Percentiles rank a stretch among this genome's conserved stretches.
phyloP scores from a whole-genome alignment of 2,888 invertebrate genomes.

The Sarcophaga rosellei region DNA sequence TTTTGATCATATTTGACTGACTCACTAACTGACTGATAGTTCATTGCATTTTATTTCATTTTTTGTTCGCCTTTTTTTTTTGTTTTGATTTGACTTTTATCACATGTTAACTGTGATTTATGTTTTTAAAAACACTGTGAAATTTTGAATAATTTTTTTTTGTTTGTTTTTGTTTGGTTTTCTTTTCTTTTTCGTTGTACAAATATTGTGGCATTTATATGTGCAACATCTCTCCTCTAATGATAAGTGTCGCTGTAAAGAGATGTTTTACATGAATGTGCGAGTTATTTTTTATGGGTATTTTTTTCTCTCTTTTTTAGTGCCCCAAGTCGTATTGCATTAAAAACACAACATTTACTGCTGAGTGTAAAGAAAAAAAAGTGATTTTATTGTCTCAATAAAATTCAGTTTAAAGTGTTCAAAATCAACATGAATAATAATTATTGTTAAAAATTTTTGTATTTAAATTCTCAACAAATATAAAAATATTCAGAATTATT shows the following conservation, averaged over 20 bases:
- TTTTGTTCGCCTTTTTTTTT: background rate
- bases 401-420: conserved; percentile 27
- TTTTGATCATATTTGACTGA: conserved; percentile 60
- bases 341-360: conserved; percentile 6
- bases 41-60: conserved; percentile 53
- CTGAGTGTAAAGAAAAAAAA: background rate
- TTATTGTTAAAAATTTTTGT: too few relatives aligned
- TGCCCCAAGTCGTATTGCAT: background rate
- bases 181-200: background rate
- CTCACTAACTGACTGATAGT: conserved; percentile 32
- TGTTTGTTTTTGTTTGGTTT: background rate
- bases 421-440: background rate
- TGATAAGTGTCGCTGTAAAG: background rate
- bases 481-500: too few relatives aligned
- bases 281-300: background rate
- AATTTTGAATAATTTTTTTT: conserved; percentile 26
- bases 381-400: conserved; percentile 24
- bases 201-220: background rate
- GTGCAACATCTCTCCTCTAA: background rate
- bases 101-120: conserved; percentile 56
- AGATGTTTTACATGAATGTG: background rate
- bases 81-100: conserved; percentile 63
- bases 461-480: too few relatives aligned
- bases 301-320: background rate
- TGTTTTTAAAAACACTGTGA: conserved; percentile 36